Conservation (phyloP, 2,113 vertebrate species). For the Callithrix jacchus region DNA sequence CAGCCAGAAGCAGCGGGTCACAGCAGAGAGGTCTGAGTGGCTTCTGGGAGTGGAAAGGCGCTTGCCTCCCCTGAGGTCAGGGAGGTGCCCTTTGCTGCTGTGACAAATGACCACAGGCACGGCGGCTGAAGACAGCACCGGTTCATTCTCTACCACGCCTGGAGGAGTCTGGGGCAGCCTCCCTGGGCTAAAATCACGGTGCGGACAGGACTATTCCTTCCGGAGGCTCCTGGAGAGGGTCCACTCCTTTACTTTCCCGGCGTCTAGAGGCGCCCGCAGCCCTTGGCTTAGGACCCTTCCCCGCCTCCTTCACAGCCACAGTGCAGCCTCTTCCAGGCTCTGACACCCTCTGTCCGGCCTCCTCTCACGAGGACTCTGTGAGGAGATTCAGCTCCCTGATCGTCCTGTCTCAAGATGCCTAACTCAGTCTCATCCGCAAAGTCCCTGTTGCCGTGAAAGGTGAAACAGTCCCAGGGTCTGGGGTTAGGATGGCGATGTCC, state of each 20-base stretch:
- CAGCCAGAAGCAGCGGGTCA: not conserved
- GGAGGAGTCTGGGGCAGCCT: not conserved
- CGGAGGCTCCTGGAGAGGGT: no score
- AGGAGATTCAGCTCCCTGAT: not conserved
- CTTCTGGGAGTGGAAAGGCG: not conserved
- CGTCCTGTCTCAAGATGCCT: not conserved
- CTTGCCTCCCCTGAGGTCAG: no score
- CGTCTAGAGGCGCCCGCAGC: fast-evolving
- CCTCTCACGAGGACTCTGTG: not conserved
- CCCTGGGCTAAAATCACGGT: not conserved
- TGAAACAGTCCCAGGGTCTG: not conserved
- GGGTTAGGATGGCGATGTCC: not conserved
- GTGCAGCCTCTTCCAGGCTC: not conserved
- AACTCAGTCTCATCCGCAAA: not conserved
- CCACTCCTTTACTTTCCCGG: not conserved
- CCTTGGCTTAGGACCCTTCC: not conserved
- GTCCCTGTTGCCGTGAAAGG: not conserved
- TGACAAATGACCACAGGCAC: fast-evolving
- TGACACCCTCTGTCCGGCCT: not conserved
- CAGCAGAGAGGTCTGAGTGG: not conserved
- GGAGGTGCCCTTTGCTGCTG: no score
- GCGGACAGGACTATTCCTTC: not conserved
- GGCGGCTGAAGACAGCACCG: no score
- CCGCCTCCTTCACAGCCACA: not conserved
- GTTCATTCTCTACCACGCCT: not conserved